phyloP scores from a whole-genome alignment of 2,113 vertebrate genomes.

The Sphyrna mokarran region DNA sequence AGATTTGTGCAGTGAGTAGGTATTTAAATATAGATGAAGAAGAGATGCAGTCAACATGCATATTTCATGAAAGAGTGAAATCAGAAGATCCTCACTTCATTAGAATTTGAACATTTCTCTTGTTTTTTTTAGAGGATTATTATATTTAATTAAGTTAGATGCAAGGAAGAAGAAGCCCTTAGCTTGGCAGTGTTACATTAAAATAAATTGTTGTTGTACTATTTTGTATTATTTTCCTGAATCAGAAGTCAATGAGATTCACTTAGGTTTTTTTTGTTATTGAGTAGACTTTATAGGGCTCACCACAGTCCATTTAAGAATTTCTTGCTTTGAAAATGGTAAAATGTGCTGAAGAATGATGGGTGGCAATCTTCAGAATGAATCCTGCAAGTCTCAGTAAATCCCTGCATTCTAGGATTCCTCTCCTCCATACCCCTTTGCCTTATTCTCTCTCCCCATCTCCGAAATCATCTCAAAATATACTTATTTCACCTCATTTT shows the following conservation, averaged over 20 bases:
- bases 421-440: not conserved
- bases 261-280: not conserved
- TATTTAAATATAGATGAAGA: constrained; percentile 29
- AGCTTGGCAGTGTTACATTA: not conserved
- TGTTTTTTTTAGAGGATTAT: not conserved
- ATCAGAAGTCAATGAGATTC: not conserved
- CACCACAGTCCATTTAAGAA: not conserved
- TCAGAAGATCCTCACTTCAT: constrained; percentile 9
- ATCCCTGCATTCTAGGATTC: not conserved
- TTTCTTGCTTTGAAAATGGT: not conserved
- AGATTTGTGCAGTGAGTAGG: constrained; percentile 5
- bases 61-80: constrained; percentile 35
- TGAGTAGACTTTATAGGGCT: not conserved
- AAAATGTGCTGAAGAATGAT: not conserved
- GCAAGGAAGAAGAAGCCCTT: not conserved
- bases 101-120: constrained; percentile 20
- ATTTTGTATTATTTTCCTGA: constrained; percentile 5
- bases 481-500: not conserved
- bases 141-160: constrained; percentile 16
- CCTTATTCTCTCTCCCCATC: not conserved
- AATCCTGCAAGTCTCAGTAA: not conserved
- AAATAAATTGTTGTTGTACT: not conserved
- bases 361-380: not conserved
- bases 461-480: not conserved
- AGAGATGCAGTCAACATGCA: constrained; percentile 25